Evolutionary conservation across 2,797 vertebrate genomes (phyloP), one percentile per base, ranked within the genome.

Genomic region (Loris lydekkerianus): DNA sequence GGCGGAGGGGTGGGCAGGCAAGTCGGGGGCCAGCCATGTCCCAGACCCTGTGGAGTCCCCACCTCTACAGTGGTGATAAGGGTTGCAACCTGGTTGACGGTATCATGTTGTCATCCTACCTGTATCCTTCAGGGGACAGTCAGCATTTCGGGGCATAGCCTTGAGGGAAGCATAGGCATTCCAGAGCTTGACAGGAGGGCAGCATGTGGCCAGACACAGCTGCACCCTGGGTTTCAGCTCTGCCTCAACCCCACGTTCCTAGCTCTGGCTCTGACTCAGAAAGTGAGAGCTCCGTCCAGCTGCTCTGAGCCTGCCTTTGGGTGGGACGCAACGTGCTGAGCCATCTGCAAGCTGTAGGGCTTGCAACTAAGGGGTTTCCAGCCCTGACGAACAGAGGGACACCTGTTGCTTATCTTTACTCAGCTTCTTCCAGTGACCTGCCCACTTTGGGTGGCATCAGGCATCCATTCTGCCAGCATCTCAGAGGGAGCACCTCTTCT

Each of bases 391-490:
- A 25, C 13, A 7, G 9, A 18, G 29, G 0, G 1, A 29, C 4
- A 10, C 1, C 18, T 10, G 27, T 34, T 20, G 34, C 53, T 75
- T 21, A 4, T 72, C 31, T 20, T n/a, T 27, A 3, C 21, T 15
- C 18, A 1, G 15, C 43, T 65, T 91, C 17, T n/a, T 34, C 81
- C 69, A 29, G 6, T 1, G 18, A 37, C 9, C 3, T 11, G 27
- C 25, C 18, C 9, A 8, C 3, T 3, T 31, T 3, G 2, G 37
- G 7, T 6, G 11, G 31, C 37, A 63, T 0, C 0, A 2, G 21
- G 25, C 25, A 3, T 29, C 25, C 25, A 5, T 17, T 17, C 7
- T 7, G 25, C 17, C 37, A 10, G n/a, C 34, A 43, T 37, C 37
- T 53, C 27, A 27, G 46, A 63, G 15, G 15, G 8, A 8, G 4